Conservation (phyloP, 2,797 vertebrate genomes). For the Threskiornis aethiopicus region DNA sequence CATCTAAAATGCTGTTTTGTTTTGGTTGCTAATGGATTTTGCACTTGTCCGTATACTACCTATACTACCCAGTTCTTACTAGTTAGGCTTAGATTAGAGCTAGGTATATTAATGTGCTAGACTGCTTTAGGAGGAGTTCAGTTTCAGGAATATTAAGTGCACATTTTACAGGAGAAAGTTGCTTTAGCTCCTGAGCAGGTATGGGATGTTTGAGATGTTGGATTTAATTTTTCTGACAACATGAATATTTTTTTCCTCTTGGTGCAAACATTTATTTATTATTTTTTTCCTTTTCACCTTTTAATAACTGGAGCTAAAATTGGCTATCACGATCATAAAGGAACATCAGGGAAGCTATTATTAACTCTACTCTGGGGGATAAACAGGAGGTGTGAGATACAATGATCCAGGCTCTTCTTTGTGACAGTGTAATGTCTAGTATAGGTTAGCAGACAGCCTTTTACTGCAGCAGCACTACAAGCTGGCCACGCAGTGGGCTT, state of each 20-base stretch:
- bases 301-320: neutral
- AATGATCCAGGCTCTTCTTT: neutral
- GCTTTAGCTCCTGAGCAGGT: neutral
- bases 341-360: conserved; percentile 5
- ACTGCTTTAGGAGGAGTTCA: neutral
- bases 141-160: neutral
- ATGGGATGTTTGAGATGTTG: neutral
- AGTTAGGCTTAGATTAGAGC: neutral
- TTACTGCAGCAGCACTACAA: neutral
- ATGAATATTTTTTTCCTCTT: neutral
- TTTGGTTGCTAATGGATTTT: neutral
- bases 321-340: neutral
- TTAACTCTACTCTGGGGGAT: neutral
- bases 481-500: neutral
- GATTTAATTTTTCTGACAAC: neutral
- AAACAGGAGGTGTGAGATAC: conserved; percentile 27
- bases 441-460: neutral
- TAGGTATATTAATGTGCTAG: neutral
- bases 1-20: neutral
- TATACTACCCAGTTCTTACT: neutral
- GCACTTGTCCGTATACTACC: neutral
- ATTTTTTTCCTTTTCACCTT: neutral
- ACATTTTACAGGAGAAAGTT: neutral
- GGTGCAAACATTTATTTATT: neutral
- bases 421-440: neutral